phyloP scores from a whole-genome alignment of 2,888 invertebrate species.

The Agrotis ipsilon region DNA sequence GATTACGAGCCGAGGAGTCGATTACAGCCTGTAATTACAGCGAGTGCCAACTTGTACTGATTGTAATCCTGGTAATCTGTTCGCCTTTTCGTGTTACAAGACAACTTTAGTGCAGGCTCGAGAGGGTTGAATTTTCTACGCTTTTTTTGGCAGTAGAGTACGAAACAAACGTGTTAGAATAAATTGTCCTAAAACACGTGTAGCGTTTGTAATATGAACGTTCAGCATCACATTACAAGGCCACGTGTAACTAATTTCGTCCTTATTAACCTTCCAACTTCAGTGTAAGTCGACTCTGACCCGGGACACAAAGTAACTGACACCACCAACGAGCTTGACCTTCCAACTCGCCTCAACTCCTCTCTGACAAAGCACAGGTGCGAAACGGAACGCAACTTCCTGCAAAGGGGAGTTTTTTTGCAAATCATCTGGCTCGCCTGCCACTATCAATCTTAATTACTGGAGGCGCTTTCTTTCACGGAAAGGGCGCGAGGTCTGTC shows the following conservation, averaged over 20 bases:
- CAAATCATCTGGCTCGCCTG: constrained; percentile 69
- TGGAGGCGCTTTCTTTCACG: constrained; percentile 39
- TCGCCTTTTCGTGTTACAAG: constrained; percentile 63
- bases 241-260: neutral
- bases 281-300: neutral
- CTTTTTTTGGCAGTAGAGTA: constrained; percentile 1
- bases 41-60: constrained; percentile 63
- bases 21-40: constrained; percentile 66
- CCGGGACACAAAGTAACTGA: neutral
- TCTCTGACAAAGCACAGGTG: constrained; percentile 12
- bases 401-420: constrained; percentile 56
- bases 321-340: constrained; percentile 9
- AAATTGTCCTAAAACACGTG: neutral
- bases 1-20: constrained; percentile 69
- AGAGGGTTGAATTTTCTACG: neutral
- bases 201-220: neutral
- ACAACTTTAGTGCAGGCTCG: constrained; percentile 26
- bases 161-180: neutral
- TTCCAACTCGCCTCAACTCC: neutral
- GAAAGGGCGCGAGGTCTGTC: constrained; percentile 58
- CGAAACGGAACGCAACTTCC: constrained; percentile 52
- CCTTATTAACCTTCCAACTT: neutral
- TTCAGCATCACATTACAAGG: neutral
- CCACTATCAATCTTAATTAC: constrained; percentile 75
- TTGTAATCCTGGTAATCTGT: constrained; percentile 71